Conservation (phyloP, 2,888 invertebrate genomes). For the Tricholauxania praeusta region DNA sequence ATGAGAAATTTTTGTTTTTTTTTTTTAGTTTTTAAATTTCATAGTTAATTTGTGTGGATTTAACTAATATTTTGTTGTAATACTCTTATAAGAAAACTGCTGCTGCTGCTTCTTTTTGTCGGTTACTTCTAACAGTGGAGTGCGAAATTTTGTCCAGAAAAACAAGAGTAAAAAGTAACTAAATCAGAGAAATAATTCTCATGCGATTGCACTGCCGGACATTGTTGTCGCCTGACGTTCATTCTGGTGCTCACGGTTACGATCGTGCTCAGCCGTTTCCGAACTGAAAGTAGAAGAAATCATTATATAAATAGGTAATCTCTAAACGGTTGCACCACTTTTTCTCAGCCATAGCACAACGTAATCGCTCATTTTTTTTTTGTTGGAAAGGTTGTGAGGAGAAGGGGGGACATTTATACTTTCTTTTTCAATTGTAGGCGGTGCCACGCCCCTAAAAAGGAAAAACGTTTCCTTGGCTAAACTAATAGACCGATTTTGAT, state of each 20-base stretch:
- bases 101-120: conserved; percentile 43
- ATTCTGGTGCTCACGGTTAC: conserved; percentile 65
- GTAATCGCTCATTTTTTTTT: too few relatives aligned
- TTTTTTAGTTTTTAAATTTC: conserved; percentile 25
- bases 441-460: too few relatives aligned
- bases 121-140: conserved; percentile 24
- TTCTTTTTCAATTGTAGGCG: too few relatives aligned
- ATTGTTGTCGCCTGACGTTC: conserved; percentile 68
- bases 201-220: conserved; percentile 69
- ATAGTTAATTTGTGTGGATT: neutral
- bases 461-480: too few relatives aligned
- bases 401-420: too few relatives aligned
- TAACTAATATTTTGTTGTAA: conserved; percentile 35
- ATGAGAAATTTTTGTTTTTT: conserved; percentile 24
- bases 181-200: conserved; percentile 70
- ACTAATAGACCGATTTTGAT: too few relatives aligned
- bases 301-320: neutral
- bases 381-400: too few relatives aligned
- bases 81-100: conserved; percentile 49
- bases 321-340: too few relatives aligned
- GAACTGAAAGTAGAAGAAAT: conserved; percentile 50
- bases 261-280: conserved; percentile 68
- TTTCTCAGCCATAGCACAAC: too few relatives aligned
- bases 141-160: conserved; percentile 35
- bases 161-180: conserved; percentile 62